A percentile compares a stretch with the other conserved stretches of the same genome.
These are phyloP conservation scores for Archivesica marissinica DNA, from an alignment of 1,140 invertebrate species.

Conservation along the genomic window DNA sequence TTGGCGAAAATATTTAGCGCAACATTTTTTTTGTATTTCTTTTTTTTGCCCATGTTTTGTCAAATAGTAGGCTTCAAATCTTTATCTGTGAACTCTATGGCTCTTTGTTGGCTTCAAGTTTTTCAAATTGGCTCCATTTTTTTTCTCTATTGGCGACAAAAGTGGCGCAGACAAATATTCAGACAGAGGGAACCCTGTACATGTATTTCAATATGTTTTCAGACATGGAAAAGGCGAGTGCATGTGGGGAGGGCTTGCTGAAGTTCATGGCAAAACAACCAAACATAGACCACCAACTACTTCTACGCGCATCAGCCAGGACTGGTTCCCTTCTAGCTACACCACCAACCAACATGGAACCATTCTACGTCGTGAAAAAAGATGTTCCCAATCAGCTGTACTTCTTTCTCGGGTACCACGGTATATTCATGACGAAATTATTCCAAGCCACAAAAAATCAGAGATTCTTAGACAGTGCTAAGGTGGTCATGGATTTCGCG, in stretches of 20 bases:
- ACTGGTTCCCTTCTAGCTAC: conserved; percentile 44
- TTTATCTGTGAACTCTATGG: no score
- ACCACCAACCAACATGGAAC: conserved; percentile 34
- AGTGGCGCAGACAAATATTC: no score
- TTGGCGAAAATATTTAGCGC: no score
- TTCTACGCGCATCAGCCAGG: conserved; percentile 27
- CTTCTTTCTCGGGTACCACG: conserved; percentile 67
- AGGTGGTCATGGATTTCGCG: conserved; percentile 64
- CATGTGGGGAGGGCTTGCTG: conserved; percentile 58
- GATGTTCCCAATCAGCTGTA: conserved; percentile 61
- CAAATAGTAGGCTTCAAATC: neutral
- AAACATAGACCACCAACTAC: conserved; percentile 50
- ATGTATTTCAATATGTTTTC: conserved; percentile 46
- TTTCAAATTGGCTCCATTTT: no score
- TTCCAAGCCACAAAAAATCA: conserved; percentile 52
- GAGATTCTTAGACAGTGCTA: conserved; percentile 60
- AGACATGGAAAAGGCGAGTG: conserved; percentile 64
- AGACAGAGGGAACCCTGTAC: no score
- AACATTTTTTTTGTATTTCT: no score
- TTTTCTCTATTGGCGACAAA: no score
- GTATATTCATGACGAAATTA: conserved; percentile 66
- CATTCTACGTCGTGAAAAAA: conserved; percentile 58
- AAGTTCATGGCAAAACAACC: conserved; percentile 61
- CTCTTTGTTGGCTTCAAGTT: no score
- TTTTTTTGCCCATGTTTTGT: neutral